A percentile compares a stretch with the other conserved stretches of the same genome.
These are phyloP conservation scores for Atethmia centrago DNA, from an alignment of 2,888 invertebrate species.

Conservation along the genomic window DNA sequence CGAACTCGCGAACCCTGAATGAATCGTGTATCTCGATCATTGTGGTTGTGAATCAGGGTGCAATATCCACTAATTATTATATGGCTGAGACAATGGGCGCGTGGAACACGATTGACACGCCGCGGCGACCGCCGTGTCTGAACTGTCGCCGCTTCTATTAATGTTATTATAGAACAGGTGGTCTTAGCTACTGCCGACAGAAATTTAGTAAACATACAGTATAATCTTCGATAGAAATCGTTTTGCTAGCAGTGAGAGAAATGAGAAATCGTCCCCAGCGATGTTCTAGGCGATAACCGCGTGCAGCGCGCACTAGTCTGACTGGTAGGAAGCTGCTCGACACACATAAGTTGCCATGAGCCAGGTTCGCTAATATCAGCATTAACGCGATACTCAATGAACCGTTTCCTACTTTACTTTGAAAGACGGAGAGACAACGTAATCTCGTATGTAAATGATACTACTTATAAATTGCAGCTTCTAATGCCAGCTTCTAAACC, in stretches of 20 bases:
- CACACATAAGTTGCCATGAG: conserved; percentile 32
- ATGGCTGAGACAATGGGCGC: conserved; percentile 74
- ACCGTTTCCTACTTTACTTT: conserved; percentile 80
- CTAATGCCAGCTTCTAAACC: no score
- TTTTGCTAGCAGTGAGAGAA: conserved; percentile 23
- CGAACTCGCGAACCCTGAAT: conserved; percentile 70
- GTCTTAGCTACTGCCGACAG: conserved; percentile 52
- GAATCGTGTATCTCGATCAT: conserved; percentile 74
- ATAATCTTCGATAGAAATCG: conserved; percentile 44
- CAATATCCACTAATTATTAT: conserved; percentile 80
- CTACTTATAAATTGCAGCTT: conserved; percentile 35
- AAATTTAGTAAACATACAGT: conserved; percentile 53
- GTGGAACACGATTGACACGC: conserved; percentile 70
- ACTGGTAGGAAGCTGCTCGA: conserved; percentile 24
- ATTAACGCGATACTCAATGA: conserved; percentile 71
- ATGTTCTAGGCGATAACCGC: not conserved
- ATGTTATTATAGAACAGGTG: conserved; percentile 70
- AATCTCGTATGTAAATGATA: conserved; percentile 43
- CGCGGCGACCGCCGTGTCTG: conserved; percentile 64
- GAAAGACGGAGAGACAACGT: conserved; percentile 48
- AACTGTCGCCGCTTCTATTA: conserved; percentile 67
- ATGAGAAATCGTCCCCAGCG: conserved; percentile 25
- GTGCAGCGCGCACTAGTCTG: conserved; percentile 4
- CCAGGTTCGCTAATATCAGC: conserved; percentile 53
- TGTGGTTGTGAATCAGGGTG: conserved; percentile 73